Base-by-base conservation (phyloP, 2,797 vertebrate genomes). In the Microctenopoma steveboyesi region DNA sequence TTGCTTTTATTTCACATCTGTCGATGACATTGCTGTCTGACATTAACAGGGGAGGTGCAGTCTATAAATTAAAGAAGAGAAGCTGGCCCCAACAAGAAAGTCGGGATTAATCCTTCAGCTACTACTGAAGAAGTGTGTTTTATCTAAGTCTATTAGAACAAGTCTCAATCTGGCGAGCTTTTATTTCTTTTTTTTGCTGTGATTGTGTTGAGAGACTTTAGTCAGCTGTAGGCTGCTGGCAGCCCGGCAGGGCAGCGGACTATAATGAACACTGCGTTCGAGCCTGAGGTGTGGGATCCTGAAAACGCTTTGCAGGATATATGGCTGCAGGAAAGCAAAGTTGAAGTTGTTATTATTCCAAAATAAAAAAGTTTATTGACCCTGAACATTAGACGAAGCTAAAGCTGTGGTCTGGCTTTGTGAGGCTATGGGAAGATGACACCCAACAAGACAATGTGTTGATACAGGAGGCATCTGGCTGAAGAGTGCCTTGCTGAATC, bases 381-480 rank as follows among this genome's bases (percentile, higher is more conserved):
- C 43, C 51, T 60, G 28, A 47, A 13, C 62, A 63, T 58, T 16
- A 22, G 14, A 2, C 14, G 28, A 64, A 48, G 40, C 11, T 16
- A 43, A 74, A 64, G 5, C 66, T 48, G 63, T 12, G 18, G 30
- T 52, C 50, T 43, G n/a, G 64, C 53, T 74, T 69, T 68, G 56
- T 33, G 60, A 71, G 50, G 64, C 69, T 55, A 54, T 0, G 57
- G 45, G 61, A 66, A 67, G 35, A 40, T 78, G 76, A 74, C 86
- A 78, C 66, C 71, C 69, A 37, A 69, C 61, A 81, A 76, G 67
- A 86, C 79, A 81, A 84, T 78, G 67, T 83, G 57, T 33, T 89
- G 79, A 80, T 77, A 77, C 64, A 33, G 57, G 50, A 46, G 54
- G 65, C 12, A 11, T 72, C 65, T 69, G 30, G 42, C 61, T 47